These are phyloP conservation scores for Cataglyphis livida DNA, from an alignment of 2,888 invertebrate genomes.

Conservation along the genomic window DNA sequence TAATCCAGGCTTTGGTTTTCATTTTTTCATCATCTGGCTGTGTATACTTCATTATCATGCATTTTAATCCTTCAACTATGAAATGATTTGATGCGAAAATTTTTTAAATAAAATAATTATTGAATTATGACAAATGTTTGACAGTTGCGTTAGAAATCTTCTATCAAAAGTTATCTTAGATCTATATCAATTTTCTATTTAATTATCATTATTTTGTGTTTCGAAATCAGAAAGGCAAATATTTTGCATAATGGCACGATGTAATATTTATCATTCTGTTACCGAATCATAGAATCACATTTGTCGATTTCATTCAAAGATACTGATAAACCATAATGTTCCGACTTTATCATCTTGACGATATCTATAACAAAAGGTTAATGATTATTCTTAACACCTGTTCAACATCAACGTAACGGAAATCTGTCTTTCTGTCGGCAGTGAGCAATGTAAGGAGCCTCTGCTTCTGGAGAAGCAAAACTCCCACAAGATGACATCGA, in stretches of 20 bases:
- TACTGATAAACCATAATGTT: neutral
- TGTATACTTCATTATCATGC: neutral
- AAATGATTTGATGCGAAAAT: neutral
- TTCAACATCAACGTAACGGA: neutral
- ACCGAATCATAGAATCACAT: neutral
- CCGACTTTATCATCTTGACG: neutral
- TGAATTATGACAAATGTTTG: neutral
- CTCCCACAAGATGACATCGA: slow-evolving; percentile 83
- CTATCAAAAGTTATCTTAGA: neutral
- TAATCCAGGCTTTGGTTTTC: neutral
- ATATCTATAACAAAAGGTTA: neutral
- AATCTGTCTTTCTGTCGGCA: slow-evolving; percentile 61
- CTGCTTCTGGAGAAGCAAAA: slow-evolving; percentile 76
- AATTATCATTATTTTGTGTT: neutral
- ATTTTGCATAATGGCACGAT: neutral
- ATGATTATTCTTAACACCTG: neutral
- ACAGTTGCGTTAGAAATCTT: neutral
- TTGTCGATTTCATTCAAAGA: neutral
- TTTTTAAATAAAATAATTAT: neutral
- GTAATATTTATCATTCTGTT: neutral
- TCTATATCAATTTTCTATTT: slow-evolving; percentile 6
- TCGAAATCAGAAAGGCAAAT: neutral
- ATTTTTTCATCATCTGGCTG: neutral
- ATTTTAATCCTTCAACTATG: neutral
- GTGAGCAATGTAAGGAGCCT: slow-evolving; percentile 84